Evolutionary conservation across 2,113 vertebrate species (phyloP).

Genomic region (Himantopus leucocephalus): DNA sequence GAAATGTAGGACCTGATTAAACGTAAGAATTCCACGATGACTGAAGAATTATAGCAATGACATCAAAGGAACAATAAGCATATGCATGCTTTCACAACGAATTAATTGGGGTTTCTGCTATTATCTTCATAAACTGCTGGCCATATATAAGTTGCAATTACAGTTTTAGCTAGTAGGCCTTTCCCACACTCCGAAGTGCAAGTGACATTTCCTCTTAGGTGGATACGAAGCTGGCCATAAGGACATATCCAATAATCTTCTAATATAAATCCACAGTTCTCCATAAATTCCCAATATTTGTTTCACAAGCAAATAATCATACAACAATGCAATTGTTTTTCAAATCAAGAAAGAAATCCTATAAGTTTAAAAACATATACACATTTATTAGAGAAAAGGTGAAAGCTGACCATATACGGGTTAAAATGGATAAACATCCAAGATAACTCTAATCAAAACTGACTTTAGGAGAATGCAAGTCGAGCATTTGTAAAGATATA

Average conservation of each 20-base stretch:
- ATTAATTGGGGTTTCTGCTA: neutral
- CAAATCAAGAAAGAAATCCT: neutral
- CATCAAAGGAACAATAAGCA: neutral
- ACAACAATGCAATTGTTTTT: neutral
- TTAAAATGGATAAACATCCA: neutral
- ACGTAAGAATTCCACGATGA: neutral
- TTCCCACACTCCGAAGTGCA: neutral
- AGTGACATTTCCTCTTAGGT: neutral
- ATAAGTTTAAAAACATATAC: neutral
- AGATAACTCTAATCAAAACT: neutral
- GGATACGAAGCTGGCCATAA: neutral
- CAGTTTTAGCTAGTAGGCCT: neutral
- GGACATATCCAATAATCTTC: neutral
- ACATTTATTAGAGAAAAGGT: neutral
- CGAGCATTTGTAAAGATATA: neutral
- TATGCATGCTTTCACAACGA: neutral
- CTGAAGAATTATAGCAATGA: neutral
- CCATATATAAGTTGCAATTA: neutral
- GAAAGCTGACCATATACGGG: neutral
- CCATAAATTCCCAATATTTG: neutral
- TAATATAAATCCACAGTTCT: neutral
- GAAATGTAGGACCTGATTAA: neutral
- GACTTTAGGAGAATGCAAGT: neutral
- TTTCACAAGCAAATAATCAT: neutral
- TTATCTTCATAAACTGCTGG: neutral